Evolutionary conservation across 2,113 vertebrate species (phyloP).

Genomic region (Lophius piscatorius): DNA sequence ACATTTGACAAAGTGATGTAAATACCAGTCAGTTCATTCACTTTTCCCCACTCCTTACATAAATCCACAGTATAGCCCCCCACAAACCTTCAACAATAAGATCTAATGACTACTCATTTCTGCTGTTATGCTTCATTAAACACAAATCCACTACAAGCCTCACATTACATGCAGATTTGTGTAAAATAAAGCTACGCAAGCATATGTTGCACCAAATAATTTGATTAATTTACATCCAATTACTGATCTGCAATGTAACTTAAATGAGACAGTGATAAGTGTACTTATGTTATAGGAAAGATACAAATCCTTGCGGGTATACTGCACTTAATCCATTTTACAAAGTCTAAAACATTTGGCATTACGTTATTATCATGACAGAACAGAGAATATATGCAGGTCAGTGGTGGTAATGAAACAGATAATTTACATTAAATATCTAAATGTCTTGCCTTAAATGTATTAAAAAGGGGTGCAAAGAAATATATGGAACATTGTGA

Average conservation of each 20-base stretch:
- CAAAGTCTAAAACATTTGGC: neutral
- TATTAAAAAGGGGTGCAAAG: no score
- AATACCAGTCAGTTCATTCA: conserved; percentile 26
- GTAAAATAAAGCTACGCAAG: conserved; percentile 27
- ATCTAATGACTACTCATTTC: conserved; percentile 37
- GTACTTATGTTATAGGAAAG: conserved; percentile 6
- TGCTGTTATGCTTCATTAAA: conserved; percentile 49
- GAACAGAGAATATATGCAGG: conserved; percentile 2
- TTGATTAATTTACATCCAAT: conserved; percentile 42
- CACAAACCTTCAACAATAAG: conserved; percentile 23
- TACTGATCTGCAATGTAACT: conserved; percentile 32
- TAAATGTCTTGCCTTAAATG: no score
- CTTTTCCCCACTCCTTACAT: conserved; percentile 17
- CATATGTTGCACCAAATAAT: conserved; percentile 52
- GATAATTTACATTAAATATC: conserved; percentile 13
- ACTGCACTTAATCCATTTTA: conserved; percentile 2
- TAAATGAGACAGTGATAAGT: conserved; percentile 43
- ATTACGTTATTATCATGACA: conserved; percentile 3
- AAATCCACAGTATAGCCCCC: conserved; percentile 23
- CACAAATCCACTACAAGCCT: conserved; percentile 44
- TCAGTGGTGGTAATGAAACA: neutral
- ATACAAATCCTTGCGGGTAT: neutral
- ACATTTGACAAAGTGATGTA: conserved; percentile 15
- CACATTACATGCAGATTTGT: conserved; percentile 38
- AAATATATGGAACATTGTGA: no score